Evolutionary conservation across 2,797 vertebrate species (phyloP), one percentile per base, ranked within the genome.

Genomic region (Melanotaenia maccullochi): DNA sequence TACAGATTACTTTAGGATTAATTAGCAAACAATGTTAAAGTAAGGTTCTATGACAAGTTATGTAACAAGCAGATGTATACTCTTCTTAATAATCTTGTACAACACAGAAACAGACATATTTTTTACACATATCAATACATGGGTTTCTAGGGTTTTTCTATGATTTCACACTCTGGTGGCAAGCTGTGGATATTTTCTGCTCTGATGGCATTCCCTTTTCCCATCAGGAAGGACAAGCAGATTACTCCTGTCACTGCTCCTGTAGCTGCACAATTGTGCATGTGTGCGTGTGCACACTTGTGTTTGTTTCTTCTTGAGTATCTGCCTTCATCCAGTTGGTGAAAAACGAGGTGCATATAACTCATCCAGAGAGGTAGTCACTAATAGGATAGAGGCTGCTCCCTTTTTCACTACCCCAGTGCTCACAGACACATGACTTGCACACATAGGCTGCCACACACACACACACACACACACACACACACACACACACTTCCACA

Each of bases 271-370:
- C 68, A 65, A 52, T 32, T 47, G 55, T 67, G 68, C 18, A 13
- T 59, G 58, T 55, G 78, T 74, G 62, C 62, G 40, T 38, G 55
- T 44, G 69, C 38, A 54, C 49, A 52, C 42, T 33, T 24, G 54
- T 78, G 77, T 83, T 70, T 88, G 76, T 85, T 76, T 84, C 65
- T 85, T 85, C 74, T 76, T 58, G 28, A 86, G 88, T 89, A 85
- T 90, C 86, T 92, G 90, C 90, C 91, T 90, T 92, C 93, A 90
- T 82, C 75, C 80, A 68, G 83, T 71, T 75, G 90, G 86, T 92
- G 86, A 93, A 92, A 90, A 92, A 93, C 73, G 81, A 90, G 90
- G 77, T 76, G 85, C 87, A 90, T 91, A 93, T 93, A 93, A 94
- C 90, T 94, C 93, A 93, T 92, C 87, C 90, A 79, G 91, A 87